Evolutionary conservation across 2,797 vertebrate species (phyloP), one percentile per base, ranked within the genome.

Genomic region (Huso huso): DNA sequence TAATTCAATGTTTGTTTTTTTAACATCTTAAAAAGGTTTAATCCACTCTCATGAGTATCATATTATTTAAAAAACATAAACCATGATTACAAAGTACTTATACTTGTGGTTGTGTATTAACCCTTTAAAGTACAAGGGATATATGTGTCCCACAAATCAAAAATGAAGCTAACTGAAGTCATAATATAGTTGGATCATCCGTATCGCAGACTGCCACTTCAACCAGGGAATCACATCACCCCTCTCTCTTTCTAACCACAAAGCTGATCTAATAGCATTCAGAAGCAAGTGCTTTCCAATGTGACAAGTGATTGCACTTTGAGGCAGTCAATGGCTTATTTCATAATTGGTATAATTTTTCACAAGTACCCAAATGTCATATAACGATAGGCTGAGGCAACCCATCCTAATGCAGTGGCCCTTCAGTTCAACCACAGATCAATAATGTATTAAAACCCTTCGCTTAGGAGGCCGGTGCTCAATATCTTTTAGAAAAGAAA

Each of bases 281-380:
- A 82, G 84, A 87, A 88, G 92, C 92, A 90, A 94, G 94, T 90
- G 90, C 91, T 94, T 93, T 94, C 92, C 92, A 88, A 90, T 93
- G 91, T 96, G 94, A 96, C 94, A 97, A 94, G 91, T 95, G 94
- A 96, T 95, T 96, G 93, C 88, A 89, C 92, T 96, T 94, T 94
- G 93, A 95, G 93, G 91, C 94, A 93, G 93, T 94, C 94, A 90
- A 93, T 95, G 94, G 92, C 94, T 98, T 94, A 97, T 97, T 96
- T 97, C 91, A 95, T 97, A 99, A 99, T 98, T 98, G 95, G 92
- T 97, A 94, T 96, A 95, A 98, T 96, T 96, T 96, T 96, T 99
- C 95, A 96, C 91, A 83, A 91, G 92, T 93, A 95, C 92, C 93
- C 92, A 91, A 93, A 93, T 97, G 95, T 97, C 93, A 95, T 91